Evolutionary conservation across 2,113 vertebrate genomes (phyloP).

Genomic region (Ptilorrhoa leucosticta): DNA sequence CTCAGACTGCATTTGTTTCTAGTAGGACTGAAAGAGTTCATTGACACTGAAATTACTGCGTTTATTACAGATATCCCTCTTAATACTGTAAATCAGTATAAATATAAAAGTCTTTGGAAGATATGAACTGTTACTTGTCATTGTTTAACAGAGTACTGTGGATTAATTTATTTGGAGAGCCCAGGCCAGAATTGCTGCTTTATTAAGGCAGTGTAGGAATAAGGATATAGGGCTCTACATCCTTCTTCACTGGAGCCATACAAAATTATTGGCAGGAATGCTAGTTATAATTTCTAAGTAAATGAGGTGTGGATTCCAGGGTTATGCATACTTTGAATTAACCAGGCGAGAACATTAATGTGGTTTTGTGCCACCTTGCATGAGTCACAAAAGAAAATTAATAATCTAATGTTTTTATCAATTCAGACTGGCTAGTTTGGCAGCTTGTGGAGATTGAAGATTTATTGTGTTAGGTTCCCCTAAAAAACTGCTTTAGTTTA

Average conservation of each 20-base stretch:
- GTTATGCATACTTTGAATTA: not conserved
- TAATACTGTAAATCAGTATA: not conserved
- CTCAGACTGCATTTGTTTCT: not conserved
- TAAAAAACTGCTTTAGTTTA: not conserved
- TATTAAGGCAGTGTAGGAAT: not conserved
- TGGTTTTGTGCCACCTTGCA: not conserved
- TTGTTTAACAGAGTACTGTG: not conserved
- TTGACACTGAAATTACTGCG: not conserved
- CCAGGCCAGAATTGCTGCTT: not conserved
- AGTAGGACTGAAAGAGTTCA: slow-evolving; percentile 14
- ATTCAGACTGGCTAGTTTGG: not conserved
- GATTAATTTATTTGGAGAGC: not conserved
- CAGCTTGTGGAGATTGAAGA: not conserved
- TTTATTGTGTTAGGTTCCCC: not conserved
- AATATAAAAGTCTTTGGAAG: not conserved
- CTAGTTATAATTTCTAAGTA: not conserved
- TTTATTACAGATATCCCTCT: not conserved
- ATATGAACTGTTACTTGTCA: not conserved
- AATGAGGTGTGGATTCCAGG: not conserved
- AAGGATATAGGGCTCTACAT: not conserved
- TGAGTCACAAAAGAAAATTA: not conserved
- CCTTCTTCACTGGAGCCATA: not conserved
- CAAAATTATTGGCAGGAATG: not conserved
- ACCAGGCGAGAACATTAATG: not conserved
- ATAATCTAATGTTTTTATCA: not conserved